Percentiles rank a stretch among this genome's conserved stretches.
Conservation (phyloP, 2,888 invertebrate species). For the Tolmerus cingulatus region DNA sequence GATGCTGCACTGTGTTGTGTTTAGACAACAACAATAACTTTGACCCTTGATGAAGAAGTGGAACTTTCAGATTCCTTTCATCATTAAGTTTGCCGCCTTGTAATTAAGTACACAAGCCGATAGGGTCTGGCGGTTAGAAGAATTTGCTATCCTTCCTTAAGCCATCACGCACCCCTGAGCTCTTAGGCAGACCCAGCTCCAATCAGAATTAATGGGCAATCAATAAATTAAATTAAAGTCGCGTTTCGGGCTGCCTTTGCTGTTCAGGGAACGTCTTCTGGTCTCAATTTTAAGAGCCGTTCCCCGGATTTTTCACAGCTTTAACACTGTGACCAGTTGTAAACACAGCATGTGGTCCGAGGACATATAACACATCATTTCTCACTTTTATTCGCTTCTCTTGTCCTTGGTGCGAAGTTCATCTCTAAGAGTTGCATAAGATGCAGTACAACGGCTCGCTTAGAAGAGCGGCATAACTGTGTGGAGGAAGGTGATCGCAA, state of each 20-base stretch:
- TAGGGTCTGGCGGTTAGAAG: neutral
- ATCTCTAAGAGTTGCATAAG: slow-evolving; percentile 10
- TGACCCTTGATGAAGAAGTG: slow-evolving; percentile 45
- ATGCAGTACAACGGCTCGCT: neutral
- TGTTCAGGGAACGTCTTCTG: neutral
- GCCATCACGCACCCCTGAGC: slow-evolving; percentile 1
- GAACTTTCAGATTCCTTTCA: slow-evolving; percentile 45
- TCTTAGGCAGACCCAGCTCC: neutral
- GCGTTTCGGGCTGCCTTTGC: neutral
- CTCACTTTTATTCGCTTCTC: slow-evolving; percentile 44
- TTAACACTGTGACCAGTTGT: slow-evolving; percentile 35
- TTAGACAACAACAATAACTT: slow-evolving; percentile 24
- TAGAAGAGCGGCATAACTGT: neutral
- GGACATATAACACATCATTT: slow-evolving; percentile 50
- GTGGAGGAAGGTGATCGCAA: slow-evolving; percentile 29
- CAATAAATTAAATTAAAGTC: slow-evolving; percentile 42
- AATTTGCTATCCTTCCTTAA: neutral
- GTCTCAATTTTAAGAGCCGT: neutral
- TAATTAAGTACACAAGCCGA: slow-evolving; percentile 41
- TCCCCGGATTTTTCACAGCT: neutral
- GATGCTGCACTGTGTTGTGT: neutral
- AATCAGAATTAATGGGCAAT: slow-evolving; percentile 38
- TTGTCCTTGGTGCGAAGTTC: slow-evolving; percentile 17
- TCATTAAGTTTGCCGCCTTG: slow-evolving; percentile 44
- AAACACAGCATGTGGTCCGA: slow-evolving; percentile 47